Conservation (phyloP, 2,797 vertebrate genomes). For the Gadopsis bispinosus region DNA sequence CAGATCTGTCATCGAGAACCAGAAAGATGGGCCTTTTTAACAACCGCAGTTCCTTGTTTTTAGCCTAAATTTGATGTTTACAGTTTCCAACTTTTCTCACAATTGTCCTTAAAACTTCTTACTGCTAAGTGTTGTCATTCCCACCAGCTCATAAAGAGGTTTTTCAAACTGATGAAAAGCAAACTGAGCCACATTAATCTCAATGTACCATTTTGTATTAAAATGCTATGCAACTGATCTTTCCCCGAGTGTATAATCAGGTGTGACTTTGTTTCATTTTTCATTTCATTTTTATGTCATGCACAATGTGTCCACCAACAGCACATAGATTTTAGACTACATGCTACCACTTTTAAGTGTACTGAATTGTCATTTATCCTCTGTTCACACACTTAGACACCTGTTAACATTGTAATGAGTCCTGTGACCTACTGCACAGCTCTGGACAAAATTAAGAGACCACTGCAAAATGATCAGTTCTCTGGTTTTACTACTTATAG, state of each 20-base stretch:
- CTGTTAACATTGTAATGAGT: background rate
- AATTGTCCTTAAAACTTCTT: background rate
- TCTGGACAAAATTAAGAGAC: no score
- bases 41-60: no score
- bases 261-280: conserved; percentile 1
- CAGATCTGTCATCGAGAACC: no score
- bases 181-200: background rate
- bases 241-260: background rate
- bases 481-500: no score
- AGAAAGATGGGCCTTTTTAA: no score
- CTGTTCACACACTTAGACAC: background rate
- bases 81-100: no score
- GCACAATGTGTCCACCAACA: background rate
- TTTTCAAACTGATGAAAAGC: background rate
- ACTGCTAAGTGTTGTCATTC: background rate
- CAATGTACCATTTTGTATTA: background rate
- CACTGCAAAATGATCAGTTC: no score
- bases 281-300: background rate
- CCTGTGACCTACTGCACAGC: background rate
- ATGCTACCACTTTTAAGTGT: background rate
- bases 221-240: background rate
- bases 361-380: background rate
- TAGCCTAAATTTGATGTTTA: no score
- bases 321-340: background rate
- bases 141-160: background rate